These are phyloP conservation scores for Seriola dumerili DNA, from an alignment of 2,113 vertebrate species.

Conservation along the genomic window DNA sequence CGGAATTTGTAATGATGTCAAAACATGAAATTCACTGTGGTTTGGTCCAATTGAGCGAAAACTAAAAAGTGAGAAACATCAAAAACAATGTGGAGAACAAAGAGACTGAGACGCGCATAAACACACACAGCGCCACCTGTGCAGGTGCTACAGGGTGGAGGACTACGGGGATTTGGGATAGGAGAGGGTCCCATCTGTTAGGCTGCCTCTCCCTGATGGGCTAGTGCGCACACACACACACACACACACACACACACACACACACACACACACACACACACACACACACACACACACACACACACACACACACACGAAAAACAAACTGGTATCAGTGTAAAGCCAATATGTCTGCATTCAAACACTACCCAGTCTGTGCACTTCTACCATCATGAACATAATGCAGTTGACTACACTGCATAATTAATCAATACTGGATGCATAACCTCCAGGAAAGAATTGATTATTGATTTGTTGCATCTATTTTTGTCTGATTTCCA, in stretches of 20 bases:
- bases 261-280: neutral
- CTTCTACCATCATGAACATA: neutral
- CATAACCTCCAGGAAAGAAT: neutral
- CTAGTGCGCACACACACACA: neutral
- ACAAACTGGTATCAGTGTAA: conserved; percentile 10
- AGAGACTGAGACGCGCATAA: conserved; percentile 3
- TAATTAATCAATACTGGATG: neutral
- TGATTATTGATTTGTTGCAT: conserved; percentile 2
- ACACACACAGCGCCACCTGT: conserved; percentile 52
- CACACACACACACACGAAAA: conserved; percentile 4
- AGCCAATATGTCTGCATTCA: conserved; percentile 7
- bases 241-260: neutral
- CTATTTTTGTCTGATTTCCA: conserved; percentile 15
- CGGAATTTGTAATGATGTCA: neutral
- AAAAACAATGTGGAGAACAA: conserved; percentile 32
- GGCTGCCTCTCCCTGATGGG: conserved; percentile 8
- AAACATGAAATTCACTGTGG: neutral
- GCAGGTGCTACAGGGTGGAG: conserved; percentile 56
- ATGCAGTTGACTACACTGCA: neutral
- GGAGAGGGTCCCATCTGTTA: conserved; percentile 61
- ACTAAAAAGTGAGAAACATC: conserved; percentile 16
- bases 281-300: neutral
- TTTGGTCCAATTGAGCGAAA: neutral
- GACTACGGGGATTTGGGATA: conserved; percentile 58
- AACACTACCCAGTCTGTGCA: neutral